These are phyloP conservation scores for Ispidina picta DNA, from an alignment of 2,797 vertebrate genomes.

Conservation along the genomic window DNA sequence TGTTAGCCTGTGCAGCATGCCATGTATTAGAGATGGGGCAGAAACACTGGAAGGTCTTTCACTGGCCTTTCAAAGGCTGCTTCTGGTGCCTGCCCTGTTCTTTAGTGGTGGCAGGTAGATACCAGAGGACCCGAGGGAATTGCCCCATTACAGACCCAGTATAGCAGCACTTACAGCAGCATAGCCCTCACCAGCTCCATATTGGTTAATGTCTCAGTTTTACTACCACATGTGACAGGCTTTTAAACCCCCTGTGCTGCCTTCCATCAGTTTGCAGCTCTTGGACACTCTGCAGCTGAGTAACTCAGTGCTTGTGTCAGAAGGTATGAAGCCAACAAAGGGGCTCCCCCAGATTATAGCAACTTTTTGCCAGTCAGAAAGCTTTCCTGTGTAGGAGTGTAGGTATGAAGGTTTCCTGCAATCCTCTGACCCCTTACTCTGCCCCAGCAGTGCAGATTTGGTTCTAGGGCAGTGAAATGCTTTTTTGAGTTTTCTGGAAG, in stretches of 20 bases:
- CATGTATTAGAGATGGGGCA: not conserved
- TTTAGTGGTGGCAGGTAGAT: not conserved
- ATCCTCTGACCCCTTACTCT: not conserved
- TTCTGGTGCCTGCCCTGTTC: not conserved
- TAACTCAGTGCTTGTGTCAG: not conserved
- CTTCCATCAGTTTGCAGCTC: not conserved
- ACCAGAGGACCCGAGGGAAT: not conserved
- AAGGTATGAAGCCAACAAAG: not conserved
- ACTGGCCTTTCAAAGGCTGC: not conserved
- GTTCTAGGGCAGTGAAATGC: not conserved
- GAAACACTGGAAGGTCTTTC: not conserved
- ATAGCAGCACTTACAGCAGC: not conserved
- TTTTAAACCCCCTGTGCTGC: not conserved
- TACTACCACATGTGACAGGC: not conserved
- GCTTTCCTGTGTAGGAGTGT: not conserved
- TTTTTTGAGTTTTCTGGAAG: not conserved
- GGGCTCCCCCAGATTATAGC: not conserved
- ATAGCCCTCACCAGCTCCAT: not conserved
- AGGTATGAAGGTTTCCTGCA: not conserved
- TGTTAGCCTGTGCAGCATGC: slow-evolving; percentile 8
- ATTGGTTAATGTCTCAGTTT: not conserved
- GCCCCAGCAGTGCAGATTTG: not conserved
- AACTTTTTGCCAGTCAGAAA: not conserved
- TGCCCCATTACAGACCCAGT: not conserved
- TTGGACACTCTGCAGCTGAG: not conserved